Conservation (phyloP, 2,888 invertebrate species). For the Pandemis heparana region DNA sequence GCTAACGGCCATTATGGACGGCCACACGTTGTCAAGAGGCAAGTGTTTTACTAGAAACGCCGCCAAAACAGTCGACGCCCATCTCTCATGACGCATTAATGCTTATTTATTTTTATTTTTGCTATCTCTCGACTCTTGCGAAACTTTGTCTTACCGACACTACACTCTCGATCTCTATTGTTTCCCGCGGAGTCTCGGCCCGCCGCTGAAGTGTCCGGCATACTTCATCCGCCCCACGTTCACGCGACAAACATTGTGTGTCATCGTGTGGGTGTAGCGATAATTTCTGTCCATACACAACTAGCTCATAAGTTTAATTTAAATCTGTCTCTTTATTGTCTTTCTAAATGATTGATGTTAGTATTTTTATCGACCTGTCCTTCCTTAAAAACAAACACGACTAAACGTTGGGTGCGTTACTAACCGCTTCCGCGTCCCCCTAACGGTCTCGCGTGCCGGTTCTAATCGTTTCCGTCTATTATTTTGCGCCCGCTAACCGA, state of each 20-base stretch:
- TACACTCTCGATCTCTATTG: conserved; percentile 55
- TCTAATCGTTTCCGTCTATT: conserved; percentile 74
- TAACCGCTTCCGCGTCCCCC: conserved; percentile 73
- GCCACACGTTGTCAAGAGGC: conserved; percentile 85
- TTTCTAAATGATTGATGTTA: conserved; percentile 86
- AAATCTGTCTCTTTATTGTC: conserved; percentile 17
- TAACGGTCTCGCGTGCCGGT: conserved; percentile 56
- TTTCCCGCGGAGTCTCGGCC: not conserved
- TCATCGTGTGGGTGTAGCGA: conserved; percentile 54
- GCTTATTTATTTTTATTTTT: conserved; percentile 80
- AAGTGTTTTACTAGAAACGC: conserved; percentile 85
- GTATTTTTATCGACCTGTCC: conserved; percentile 94
- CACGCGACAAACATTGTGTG: conserved; percentile 63
- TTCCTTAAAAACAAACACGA: conserved; percentile 89
- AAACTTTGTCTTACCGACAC: conserved; percentile 65
- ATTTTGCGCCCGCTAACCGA: conserved; percentile 83
- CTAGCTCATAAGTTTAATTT: conserved; percentile 41
- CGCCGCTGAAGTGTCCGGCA: not conserved
- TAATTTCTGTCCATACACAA: conserved; percentile 35
- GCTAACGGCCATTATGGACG: conserved; percentile 85
- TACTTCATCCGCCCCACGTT: conserved; percentile 61
- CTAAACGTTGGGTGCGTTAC: conserved; percentile 63
- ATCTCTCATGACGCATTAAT: conserved; percentile 84
- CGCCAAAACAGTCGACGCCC: conserved; percentile 79
- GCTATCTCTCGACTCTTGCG: conserved; percentile 74